Evolutionary conservation across 2,888 invertebrate species (phyloP).

Genomic region (Apotomis capreana): DNA sequence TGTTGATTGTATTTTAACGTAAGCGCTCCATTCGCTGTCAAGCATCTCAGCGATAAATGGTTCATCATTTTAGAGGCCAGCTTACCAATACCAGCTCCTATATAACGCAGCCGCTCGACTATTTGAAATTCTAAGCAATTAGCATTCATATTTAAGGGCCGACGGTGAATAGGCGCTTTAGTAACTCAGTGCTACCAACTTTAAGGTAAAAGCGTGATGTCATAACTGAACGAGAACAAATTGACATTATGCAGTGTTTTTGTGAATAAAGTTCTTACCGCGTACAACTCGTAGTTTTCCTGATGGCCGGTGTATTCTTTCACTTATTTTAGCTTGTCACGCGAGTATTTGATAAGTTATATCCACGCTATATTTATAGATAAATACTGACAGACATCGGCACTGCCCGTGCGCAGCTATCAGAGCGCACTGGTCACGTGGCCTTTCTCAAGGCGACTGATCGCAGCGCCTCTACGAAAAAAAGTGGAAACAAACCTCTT

Average conservation of each 20-base stretch:
- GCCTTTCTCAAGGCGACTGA: constrained; percentile 56
- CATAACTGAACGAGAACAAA: neutral
- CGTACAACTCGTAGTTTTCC: neutral
- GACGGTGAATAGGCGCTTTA: constrained; percentile 5
- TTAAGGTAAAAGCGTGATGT: constrained; percentile 44
- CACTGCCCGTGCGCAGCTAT: constrained; percentile 19
- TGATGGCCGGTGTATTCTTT: neutral
- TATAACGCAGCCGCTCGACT: neutral
- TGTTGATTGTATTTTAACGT: neutral
- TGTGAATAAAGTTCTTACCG: constrained; percentile 15
- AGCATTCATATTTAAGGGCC: neutral
- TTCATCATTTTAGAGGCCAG: neutral
- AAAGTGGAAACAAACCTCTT: constrained; percentile 46
- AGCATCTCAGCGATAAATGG: neutral
- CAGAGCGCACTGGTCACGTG: constrained; percentile 56
- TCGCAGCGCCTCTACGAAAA: constrained; percentile 42
- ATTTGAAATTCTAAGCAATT: neutral
- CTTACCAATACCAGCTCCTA: neutral
- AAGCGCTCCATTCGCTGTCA: constrained; percentile 7
- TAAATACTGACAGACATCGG: constrained; percentile 19
- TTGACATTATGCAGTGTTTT: neutral
- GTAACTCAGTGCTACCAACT: constrained; percentile 46
- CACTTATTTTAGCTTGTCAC: neutral
- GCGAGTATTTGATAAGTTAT: constrained; percentile 13
- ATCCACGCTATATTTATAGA: constrained; percentile 4